Base-by-base conservation (phyloP, 2,888 invertebrate genomes). In the Agrypnus murinus region DNA sequence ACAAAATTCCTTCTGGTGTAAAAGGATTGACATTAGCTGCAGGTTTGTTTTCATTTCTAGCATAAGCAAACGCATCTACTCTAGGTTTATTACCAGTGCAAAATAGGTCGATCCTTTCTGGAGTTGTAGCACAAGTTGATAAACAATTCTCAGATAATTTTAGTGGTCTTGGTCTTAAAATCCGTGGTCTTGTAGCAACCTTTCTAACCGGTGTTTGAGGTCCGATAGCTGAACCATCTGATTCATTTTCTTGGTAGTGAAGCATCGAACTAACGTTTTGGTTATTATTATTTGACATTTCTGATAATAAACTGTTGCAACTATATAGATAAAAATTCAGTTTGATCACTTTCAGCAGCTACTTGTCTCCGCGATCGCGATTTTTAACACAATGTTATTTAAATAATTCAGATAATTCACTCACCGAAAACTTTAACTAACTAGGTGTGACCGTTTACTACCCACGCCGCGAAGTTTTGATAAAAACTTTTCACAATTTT, bases 1-100 rank as follows among this genome's bases (percentile, higher is more conserved):
- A 80, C 31, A 91, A 85, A 89, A 91, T 90, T 74, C 92, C 93
- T 79, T 92, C 92, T 2, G 94, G 94, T 3, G 94, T 94, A 79
- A 96, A 96, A 0, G 96, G 96, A 86, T 96, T 96, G 46, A 95
- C 90, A 85, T 95, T 96, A 31, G 92, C 94, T 0, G 88, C 81
- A 0, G 91, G 90, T 69, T 88, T 87, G n/a, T n/a, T 25, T 3
- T 88, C 87, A 19, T 81, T 80, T 79, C 85, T 87, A 43, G 78
- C 81, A 78, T 85, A 87, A 15, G 82, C 81, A 73, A 79, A 79
- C 8, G 86, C 81, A n/a, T 86, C 84, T 38, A 85, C 82, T 69
- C 85, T 83, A 10, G 87, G 86, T 79, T 86, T 87, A 40, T 87
- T 87, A 4, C 81, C 66, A 2, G 81, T 83, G 65, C 87, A 85